Evolutionary conservation across 2,797 vertebrate genomes (phyloP).

Genomic region (Sebastolobus alascanus): DNA sequence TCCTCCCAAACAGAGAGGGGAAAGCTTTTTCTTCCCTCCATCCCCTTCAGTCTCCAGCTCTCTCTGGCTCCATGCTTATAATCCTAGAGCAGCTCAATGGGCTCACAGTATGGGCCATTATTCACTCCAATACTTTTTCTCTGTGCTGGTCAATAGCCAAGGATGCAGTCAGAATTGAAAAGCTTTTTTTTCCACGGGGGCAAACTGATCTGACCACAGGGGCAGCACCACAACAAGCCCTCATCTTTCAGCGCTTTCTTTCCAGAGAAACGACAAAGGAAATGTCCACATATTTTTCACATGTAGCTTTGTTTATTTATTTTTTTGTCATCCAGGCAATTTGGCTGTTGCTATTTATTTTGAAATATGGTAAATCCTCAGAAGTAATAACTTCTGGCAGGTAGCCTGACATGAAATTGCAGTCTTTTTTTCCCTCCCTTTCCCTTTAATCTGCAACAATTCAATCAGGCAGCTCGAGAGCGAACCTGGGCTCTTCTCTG

Average conservation of each 20-base stretch:
- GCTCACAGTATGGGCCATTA: constrained; percentile 59
- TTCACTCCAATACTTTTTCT: constrained; percentile 69
- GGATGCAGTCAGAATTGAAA: constrained; percentile 58
- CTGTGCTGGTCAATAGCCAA: constrained; percentile 61
- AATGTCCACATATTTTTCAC: constrained; percentile 3
- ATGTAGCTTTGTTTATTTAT: background rate
- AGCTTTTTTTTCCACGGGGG: constrained; percentile 47
- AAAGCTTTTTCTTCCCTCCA: constrained; percentile 47
- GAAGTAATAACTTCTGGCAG: constrained; percentile 37
- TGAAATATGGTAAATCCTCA: constrained; percentile 22
- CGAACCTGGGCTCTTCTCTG: background rate
- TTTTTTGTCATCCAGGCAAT: background rate
- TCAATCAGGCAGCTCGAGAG: constrained; percentile 32
- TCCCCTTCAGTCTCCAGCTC: constrained; percentile 36
- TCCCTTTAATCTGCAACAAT: constrained; percentile 57
- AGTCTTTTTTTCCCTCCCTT: constrained; percentile 15
- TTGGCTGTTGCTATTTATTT: constrained; percentile 17
- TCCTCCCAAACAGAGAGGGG: constrained; percentile 34
- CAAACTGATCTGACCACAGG: constrained; percentile 41
- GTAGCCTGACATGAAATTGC: constrained; percentile 35
- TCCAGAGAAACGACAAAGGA: constrained; percentile 5
- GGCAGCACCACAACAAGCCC: constrained; percentile 14
- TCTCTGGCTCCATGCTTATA: constrained; percentile 63
- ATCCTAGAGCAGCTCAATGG: constrained; percentile 66
- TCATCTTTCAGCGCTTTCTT: constrained; percentile 7